A percentile compares a stretch with the other conserved stretches of the same genome.
Conservation (phyloP, 1,140 invertebrate species). For the Hylaeus volcanicus region DNA sequence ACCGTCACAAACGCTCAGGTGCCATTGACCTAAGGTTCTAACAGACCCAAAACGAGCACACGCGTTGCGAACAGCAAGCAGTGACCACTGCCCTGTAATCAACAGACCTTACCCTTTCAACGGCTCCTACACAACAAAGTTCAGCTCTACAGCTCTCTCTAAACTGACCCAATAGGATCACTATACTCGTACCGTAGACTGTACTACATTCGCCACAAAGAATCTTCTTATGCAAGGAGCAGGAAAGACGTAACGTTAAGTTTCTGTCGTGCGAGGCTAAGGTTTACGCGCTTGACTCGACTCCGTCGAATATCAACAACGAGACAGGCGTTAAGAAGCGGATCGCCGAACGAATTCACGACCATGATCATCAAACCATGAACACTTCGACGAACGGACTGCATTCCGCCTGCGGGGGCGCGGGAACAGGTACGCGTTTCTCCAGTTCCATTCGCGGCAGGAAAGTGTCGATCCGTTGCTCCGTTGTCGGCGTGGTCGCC, state of each 20-base stretch:
- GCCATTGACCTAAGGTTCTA: too few species aligned
- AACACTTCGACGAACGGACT: conserved; percentile 83
- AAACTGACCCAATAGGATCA: too few species aligned
- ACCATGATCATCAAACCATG: conserved; percentile 65
- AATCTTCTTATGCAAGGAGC: not conserved
- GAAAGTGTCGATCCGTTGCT: conserved; percentile 81
- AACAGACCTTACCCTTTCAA: too few species aligned
- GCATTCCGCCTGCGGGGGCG: conserved; percentile 82
- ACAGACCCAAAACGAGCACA: too few species aligned
- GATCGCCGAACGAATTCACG: not conserved
- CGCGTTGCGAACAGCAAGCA: too few species aligned
- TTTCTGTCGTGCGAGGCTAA: conserved; percentile 32
- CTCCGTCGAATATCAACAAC: not conserved
- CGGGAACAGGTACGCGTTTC: conserved; percentile 82
- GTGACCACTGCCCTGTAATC: too few species aligned
- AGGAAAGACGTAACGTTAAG: conserved; percentile 9
- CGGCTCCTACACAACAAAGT: too few species aligned
- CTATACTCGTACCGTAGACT: too few species aligned
- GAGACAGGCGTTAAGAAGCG: not conserved
- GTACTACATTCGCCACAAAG: too few species aligned
- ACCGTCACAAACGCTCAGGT: too few species aligned
- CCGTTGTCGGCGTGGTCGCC: conserved; percentile 54
- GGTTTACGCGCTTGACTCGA: not conserved
- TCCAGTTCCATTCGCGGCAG: conserved; percentile 81
- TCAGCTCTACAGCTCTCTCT: too few species aligned